Evolutionary conservation across 2,113 vertebrate species (phyloP).

Genomic region (Equus quagga): DNA sequence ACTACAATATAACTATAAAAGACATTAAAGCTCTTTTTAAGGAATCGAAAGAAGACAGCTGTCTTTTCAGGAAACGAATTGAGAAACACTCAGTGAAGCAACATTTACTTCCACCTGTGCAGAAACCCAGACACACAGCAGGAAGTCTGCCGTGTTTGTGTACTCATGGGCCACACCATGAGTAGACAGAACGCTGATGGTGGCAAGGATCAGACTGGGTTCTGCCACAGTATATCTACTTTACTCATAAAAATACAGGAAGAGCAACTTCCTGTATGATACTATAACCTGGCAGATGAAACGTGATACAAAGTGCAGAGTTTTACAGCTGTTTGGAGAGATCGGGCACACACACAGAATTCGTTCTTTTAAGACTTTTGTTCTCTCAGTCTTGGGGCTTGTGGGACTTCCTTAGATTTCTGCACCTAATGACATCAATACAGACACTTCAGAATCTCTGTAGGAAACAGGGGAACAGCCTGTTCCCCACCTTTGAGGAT

Average conservation of each 20-base stretch:
- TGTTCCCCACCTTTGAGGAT: neutral
- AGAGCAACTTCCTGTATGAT: neutral
- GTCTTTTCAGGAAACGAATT: slow-evolving; percentile 48
- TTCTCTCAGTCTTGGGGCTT: neutral
- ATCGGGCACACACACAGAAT: neutral
- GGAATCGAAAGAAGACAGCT: slow-evolving; percentile 55
- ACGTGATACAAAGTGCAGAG: neutral
- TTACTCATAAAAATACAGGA: neutral
- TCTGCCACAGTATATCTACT: neutral
- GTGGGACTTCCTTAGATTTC: neutral
- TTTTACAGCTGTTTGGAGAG: neutral
- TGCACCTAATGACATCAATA: neutral
- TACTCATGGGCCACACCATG: accelerated
- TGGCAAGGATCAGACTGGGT: too few species aligned
- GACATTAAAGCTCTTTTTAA: neutral
- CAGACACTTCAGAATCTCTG: neutral
- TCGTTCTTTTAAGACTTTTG: neutral
- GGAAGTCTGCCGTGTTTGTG: neutral
- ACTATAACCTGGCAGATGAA: neutral
- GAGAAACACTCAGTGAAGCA: neutral
- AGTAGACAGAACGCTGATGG: accelerated
- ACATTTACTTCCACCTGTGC: neutral
- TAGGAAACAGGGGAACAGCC: neutral
- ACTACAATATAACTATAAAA: neutral
- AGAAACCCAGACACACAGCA: neutral